phyloP scores from a whole-genome alignment of 2,797 vertebrate genomes.

The Eupleurogrammus muticus region DNA sequence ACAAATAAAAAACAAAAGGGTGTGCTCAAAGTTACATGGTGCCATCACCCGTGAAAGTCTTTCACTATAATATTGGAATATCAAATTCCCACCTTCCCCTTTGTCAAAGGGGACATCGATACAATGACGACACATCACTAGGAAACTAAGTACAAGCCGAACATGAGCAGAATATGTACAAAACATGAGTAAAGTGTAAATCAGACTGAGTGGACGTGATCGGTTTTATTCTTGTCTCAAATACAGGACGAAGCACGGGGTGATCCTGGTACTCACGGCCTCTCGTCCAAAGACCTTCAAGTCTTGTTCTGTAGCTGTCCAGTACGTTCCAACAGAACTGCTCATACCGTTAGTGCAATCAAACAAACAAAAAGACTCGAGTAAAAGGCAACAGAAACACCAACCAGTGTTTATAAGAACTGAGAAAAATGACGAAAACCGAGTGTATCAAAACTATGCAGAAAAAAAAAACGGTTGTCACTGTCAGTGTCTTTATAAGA shows the following conservation, averaged over 20 bases:
- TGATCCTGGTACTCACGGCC: constrained; percentile 16
- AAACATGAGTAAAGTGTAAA: constrained; percentile 75
- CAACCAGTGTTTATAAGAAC: constrained; percentile 53
- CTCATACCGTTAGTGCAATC: constrained; percentile 65
- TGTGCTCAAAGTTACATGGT: constrained; percentile 78
- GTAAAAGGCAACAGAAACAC: constrained; percentile 51
- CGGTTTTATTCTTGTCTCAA: constrained; percentile 27
- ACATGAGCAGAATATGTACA: constrained; percentile 89
- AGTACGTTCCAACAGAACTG: constrained; percentile 3
- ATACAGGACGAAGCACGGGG: constrained; percentile 25
- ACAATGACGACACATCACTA: constrained; percentile 82
- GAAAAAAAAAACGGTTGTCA: constrained; percentile 52
- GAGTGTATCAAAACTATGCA: constrained; percentile 76
- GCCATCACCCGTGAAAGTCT: constrained; percentile 80
- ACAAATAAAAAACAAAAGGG: constrained; percentile 66
- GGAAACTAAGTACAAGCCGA: constrained; percentile 81
- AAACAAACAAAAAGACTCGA: constrained; percentile 48
- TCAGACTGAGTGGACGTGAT: constrained; percentile 33
- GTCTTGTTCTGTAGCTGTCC: constrained; percentile 20
- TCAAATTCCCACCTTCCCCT: constrained; percentile 38
- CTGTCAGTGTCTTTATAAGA: constrained; percentile 50
- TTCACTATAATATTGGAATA: constrained; percentile 74
- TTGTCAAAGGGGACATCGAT: constrained; percentile 49
- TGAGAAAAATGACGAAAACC: constrained; percentile 34
- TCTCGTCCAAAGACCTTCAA: constrained; percentile 29